These are phyloP conservation scores for Haemorhous mexicanus DNA, from an alignment of 2,113 vertebrate genomes.

Conservation along the genomic window DNA sequence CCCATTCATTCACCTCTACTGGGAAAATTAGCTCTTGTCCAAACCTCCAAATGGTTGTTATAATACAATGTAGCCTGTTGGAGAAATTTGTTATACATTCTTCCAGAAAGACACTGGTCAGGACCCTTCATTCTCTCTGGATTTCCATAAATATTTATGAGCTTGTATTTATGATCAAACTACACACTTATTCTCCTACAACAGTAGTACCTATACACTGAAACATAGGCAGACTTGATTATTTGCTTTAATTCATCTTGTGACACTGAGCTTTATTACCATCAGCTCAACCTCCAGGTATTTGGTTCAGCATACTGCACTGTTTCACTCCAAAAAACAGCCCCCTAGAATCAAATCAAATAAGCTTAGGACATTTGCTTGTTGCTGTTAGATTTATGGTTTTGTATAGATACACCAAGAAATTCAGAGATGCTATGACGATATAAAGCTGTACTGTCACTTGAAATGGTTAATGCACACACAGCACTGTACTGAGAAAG, in stretches of 20 bases:
- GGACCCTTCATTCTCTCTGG: not conserved
- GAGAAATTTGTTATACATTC: not conserved
- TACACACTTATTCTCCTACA: not conserved
- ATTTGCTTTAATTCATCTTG: not conserved
- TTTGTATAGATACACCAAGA: not conserved
- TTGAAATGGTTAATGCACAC: slow-evolving; percentile 1
- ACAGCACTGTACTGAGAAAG: not conserved
- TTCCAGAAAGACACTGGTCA: not conserved
- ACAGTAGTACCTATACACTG: not conserved
- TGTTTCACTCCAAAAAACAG: not conserved
- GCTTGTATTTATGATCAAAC: not conserved
- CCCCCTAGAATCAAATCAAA: not conserved
- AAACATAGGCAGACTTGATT: not conserved
- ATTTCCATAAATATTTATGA: not conserved
- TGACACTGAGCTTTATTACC: not conserved
- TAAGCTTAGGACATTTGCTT: not conserved
- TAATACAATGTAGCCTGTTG: not conserved
- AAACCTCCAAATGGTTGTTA: not conserved
- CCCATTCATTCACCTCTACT: not conserved
- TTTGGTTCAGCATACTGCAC: not conserved
- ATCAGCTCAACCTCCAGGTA: not conserved
- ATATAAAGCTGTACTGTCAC: not conserved
- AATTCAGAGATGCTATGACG: not conserved
- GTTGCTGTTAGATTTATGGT: not conserved
- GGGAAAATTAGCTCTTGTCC: not conserved